Percentiles rank a stretch among this genome's conserved stretches.
phyloP scores from a whole-genome alignment of 1,140 invertebrate genomes.

The Drosophila nigromelanica region DNA sequence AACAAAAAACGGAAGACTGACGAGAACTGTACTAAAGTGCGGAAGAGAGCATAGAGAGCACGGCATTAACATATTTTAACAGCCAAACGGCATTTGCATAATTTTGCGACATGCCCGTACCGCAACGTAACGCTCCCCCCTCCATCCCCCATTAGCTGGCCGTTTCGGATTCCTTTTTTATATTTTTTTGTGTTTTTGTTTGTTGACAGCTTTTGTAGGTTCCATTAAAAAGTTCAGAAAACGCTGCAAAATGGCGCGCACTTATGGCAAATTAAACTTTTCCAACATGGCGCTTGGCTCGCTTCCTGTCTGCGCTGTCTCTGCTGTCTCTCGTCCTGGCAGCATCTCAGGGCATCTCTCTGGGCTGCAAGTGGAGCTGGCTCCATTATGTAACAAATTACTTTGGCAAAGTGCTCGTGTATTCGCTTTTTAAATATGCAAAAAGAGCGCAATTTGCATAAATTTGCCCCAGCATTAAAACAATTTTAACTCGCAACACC shows the following conservation, averaged over 20 bases:
- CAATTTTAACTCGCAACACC: conserved; percentile 83
- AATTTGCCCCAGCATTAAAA: conserved; percentile 83
- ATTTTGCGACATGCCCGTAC: conserved; percentile 38
- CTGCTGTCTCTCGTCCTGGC: conserved; percentile 6
- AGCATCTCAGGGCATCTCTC: not conserved
- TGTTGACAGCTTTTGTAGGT: conserved; percentile 48
- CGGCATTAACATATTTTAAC: conserved; percentile 74
- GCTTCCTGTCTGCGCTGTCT: conserved; percentile 6
- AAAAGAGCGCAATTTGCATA: conserved; percentile 84
- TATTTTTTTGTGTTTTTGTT: conserved; percentile 16
- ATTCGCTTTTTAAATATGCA: conserved; percentile 84
- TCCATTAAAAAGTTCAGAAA: conserved; percentile 62
- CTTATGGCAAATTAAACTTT: conserved; percentile 83
- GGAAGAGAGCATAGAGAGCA: conserved; percentile 17
- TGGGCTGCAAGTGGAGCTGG: conserved; percentile 28
- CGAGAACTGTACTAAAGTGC: conserved; percentile 9
- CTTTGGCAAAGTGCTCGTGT: conserved; percentile 83
- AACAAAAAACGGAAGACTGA: not conserved
- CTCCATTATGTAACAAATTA: conserved; percentile 82
- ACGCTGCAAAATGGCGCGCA: conserved; percentile 63
- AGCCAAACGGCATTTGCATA: conserved; percentile 74
- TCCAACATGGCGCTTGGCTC: conserved; percentile 59
- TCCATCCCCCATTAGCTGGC: conserved; percentile 5
- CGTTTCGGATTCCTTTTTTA: conserved; percentile 30
- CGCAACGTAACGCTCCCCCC: not conserved